Conservation (phyloP, 2,113 vertebrate species). For the Syngnathus floridae region DNA sequence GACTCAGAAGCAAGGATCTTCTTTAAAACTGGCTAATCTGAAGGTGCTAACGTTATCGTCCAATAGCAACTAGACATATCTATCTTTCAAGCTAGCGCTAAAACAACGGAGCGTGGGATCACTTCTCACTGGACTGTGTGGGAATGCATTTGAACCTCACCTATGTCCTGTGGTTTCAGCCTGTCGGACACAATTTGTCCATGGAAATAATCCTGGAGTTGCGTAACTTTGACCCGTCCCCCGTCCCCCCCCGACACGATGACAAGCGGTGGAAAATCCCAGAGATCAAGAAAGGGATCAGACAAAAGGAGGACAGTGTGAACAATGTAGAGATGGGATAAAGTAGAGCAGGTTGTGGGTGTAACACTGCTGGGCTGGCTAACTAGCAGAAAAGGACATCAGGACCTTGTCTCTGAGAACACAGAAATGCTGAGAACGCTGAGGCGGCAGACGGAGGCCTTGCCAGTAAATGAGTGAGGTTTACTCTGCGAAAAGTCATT, state of each 20-base stretch:
- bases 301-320: slow-evolving; percentile 49
- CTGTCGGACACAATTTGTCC: slow-evolving; percentile 51
- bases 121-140: neutral
- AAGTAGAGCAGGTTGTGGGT: slow-evolving; percentile 26
- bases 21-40: neutral
- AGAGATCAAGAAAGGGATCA: slow-evolving; percentile 52
- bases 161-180: slow-evolving; percentile 41
- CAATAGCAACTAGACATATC: neutral
- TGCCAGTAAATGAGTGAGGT: slow-evolving; percentile 27
- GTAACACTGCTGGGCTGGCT: slow-evolving; percentile 31
- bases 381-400: slow-evolving; percentile 25
- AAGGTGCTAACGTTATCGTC: neutral
- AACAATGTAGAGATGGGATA: slow-evolving; percentile 35
- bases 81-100: neutral
- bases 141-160: slow-evolving; percentile 24
- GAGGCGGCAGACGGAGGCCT: slow-evolving; percentile 23
- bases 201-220: slow-evolving; percentile 46
- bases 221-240: slow-evolving; percentile 45
- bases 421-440: slow-evolving; percentile 29
- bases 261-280: slow-evolving; percentile 43
- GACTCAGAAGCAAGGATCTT: neutral
- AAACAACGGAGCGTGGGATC: slow-evolving; percentile 2
- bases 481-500: slow-evolving; percentile 32
- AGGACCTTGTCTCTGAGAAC: slow-evolving; percentile 35
- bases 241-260: slow-evolving; percentile 31